Evolutionary conservation across 64 coral and sea anemone species (phyloP).

Genomic region (Montipora cactus): DNA sequence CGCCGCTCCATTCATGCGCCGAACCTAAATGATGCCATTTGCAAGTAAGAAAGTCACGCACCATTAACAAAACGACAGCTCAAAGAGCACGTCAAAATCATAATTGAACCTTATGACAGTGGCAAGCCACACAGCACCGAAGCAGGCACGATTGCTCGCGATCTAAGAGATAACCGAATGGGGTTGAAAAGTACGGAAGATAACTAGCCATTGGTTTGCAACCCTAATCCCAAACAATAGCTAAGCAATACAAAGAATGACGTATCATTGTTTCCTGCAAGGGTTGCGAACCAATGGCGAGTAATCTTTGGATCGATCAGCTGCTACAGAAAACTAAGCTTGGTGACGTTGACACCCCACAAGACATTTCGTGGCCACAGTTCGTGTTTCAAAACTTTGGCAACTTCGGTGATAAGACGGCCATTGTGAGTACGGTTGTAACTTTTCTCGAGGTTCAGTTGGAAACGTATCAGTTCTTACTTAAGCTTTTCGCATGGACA

Average conservation of each 20-base stretch:
- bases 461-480: too few relatives aligned
- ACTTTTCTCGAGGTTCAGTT: too few relatives aligned
- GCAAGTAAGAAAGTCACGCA: constrained; percentile 3
- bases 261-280: too few relatives aligned
- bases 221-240: too few relatives aligned
- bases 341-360: constrained; percentile 48
- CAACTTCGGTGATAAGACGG: constrained; percentile 35
- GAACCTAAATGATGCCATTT: neutral
- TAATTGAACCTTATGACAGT: neutral
- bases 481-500: too few relatives aligned
- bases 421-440: constrained; percentile 45
- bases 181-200: neutral
- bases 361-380: constrained; percentile 64
- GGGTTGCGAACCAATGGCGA: too few relatives aligned
- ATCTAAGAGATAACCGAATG: neutral
- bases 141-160: neutral
- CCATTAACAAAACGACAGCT: neutral
- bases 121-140: neutral
- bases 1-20: too few relatives aligned
- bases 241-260: too few relatives aligned
- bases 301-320: too few relatives aligned
- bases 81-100: neutral
- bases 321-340: neutral
- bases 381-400: constrained; percentile 66
- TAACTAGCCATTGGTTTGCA: too few relatives aligned